Conservation (phyloP, 2,797 vertebrate species). For the Scarus forsteni region DNA sequence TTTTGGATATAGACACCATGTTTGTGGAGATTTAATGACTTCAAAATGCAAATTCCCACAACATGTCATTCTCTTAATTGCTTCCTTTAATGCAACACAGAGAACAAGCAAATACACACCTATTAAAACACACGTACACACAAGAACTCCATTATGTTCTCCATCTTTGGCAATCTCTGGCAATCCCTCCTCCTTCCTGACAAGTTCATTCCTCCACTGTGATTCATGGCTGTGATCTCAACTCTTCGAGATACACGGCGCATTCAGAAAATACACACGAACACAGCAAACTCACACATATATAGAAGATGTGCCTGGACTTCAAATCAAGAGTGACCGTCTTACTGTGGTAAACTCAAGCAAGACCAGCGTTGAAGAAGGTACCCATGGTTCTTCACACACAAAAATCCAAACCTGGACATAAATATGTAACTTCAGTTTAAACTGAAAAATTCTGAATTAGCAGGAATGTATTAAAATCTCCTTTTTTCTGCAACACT, state of each 20-base stretch:
- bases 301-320: conserved; percentile 3
- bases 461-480: neutral
- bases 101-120: no score
- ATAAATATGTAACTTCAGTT: neutral
- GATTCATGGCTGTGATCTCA: conserved; percentile 63
- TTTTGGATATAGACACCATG: conserved; percentile 8
- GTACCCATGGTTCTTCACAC: neutral
- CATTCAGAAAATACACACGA: conserved; percentile 33
- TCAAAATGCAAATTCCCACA: conserved; percentile 35
- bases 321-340: conserved; percentile 14
- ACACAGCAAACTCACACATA: conserved; percentile 11
- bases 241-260: conserved; percentile 41
- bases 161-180: conserved; percentile 46
- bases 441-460: neutral
- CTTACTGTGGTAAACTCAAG: neutral
- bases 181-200: conserved; percentile 11
- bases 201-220: conserved; percentile 54
- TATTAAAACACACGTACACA: conserved; percentile 17
- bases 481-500: neutral
- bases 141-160: conserved; percentile 31
- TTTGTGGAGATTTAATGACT: conserved; percentile 11
- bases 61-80: conserved; percentile 20
- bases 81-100: conserved; percentile 11
- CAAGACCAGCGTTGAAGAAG: neutral
- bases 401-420: neutral